Percentiles rank a stretch among this genome's conserved stretches.
phyloP scores from a whole-genome alignment of 1,140 invertebrate genomes.

The Heliconius himera region DNA sequence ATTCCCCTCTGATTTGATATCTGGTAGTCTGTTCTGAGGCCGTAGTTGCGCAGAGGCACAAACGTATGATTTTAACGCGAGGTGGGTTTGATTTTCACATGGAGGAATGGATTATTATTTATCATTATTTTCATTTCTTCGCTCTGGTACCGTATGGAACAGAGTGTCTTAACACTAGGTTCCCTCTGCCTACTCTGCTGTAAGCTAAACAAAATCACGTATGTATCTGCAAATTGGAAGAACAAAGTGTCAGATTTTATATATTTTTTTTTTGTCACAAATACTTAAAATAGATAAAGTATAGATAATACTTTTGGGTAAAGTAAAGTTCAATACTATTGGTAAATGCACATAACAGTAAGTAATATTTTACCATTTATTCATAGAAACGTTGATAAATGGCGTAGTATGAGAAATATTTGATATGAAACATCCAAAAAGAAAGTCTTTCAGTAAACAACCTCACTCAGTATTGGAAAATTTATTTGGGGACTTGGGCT shows the following conservation, averaged over 20 bases:
- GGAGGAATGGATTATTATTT: neutral
- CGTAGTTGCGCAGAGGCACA: no score
- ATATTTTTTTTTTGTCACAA: no score
- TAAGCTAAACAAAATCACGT: no score
- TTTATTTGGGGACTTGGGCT: conserved; percentile 20
- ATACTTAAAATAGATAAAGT: no score
- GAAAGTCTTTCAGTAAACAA: conserved; percentile 23
- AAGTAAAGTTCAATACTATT: neutral
- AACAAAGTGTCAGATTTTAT: no score
- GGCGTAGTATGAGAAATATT: conserved; percentile 5
- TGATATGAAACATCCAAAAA: conserved; percentile 22
- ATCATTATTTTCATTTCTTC: neutral
- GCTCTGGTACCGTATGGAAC: neutral
- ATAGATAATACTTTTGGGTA: no score
- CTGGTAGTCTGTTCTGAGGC: no score
- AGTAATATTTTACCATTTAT: neutral
- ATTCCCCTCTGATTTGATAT: neutral
- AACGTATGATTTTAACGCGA: no score
- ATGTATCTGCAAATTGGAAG: no score
- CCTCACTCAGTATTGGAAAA: conserved; percentile 19
- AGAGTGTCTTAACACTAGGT: no score
- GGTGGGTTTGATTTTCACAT: neutral
- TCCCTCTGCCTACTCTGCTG: no score
- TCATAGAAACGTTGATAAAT: conserved; percentile 21
- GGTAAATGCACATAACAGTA: neutral